Conservation (phyloP, 2,113 vertebrate genomes). For the Holacanthus passer region DNA sequence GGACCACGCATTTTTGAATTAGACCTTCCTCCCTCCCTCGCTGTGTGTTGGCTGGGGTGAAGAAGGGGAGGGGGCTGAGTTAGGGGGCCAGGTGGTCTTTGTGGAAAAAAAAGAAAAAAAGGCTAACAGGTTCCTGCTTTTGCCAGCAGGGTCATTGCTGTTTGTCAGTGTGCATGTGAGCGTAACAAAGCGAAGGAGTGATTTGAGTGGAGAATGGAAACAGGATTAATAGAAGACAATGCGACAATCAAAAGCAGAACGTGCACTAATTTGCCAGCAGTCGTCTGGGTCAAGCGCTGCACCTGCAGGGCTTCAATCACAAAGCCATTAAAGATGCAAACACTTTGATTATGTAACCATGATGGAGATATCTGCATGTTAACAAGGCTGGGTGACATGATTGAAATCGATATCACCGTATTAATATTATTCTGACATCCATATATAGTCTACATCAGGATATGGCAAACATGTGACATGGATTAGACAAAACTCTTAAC, state of each 20-base stretch:
- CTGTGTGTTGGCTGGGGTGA: slow-evolving; percentile 29
- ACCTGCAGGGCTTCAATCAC: slow-evolving; percentile 7
- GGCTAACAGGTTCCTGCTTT: slow-evolving; percentile 48
- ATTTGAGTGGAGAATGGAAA: neutral
- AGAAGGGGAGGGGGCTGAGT: slow-evolving; percentile 18
- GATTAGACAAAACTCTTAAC: neutral
- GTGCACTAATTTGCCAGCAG: neutral
- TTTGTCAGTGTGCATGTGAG: slow-evolving; percentile 21
- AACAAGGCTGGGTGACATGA: neutral
- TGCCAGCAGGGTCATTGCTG: slow-evolving; percentile 22
- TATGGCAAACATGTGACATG: neutral
- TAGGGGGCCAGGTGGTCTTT: slow-evolving; percentile 30
- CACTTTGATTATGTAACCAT: neutral
- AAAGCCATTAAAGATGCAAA: slow-evolving; percentile 8
- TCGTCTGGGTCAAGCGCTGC: slow-evolving; percentile 13
- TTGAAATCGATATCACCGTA: neutral
- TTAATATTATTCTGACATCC: neutral
- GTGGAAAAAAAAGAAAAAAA: slow-evolving; percentile 24
- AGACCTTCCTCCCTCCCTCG: slow-evolving; percentile 36
- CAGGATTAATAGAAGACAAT: neutral
- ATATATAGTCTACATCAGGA: neutral
- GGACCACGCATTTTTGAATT: slow-evolving; percentile 64
- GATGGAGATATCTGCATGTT: neutral
- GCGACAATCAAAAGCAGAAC: neutral
- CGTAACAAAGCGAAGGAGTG: neutral